Evolutionary conservation across 2,888 invertebrate genomes (phyloP).

Genomic region (Hydrotaea cyrtoneurina): DNA sequence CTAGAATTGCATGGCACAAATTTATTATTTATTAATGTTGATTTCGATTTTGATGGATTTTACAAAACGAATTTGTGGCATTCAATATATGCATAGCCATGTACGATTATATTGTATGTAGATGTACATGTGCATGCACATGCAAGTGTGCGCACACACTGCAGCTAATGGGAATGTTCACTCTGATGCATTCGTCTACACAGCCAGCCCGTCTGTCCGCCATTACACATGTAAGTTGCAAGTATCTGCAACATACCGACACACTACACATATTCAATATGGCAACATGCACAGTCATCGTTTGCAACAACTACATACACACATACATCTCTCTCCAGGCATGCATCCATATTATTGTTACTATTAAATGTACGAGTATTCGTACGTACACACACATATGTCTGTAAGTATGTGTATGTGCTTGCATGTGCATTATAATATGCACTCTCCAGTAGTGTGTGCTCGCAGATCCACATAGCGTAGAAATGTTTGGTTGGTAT

Average conservation of each 20-base stretch:
- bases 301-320: too few relatives aligned
- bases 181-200: neutral
- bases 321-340: slow-evolving; percentile 24
- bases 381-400: too few relatives aligned
- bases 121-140: neutral
- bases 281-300: slow-evolving; percentile 50
- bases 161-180: slow-evolving; percentile 22
- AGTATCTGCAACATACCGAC: neutral
- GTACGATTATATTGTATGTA: too few relatives aligned
- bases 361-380: neutral
- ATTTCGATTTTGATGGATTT: slow-evolving; percentile 68
- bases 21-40: slow-evolving; percentile 65
- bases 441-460: neutral
- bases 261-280: neutral
- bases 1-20: slow-evolving; percentile 42
- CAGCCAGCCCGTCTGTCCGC: neutral
- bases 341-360: slow-evolving; percentile 47
- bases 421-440: neutral
- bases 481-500: too few relatives aligned
- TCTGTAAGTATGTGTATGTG: neutral
- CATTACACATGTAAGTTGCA: slow-evolving; percentile 3
- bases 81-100: slow-evolving; percentile 45
- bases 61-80: slow-evolving; percentile 62
- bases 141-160: slow-evolving; percentile 25
- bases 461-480: too few relatives aligned